phyloP scores from a whole-genome alignment of 2,113 vertebrate species.

The Erythrolamprus reginae region DNA sequence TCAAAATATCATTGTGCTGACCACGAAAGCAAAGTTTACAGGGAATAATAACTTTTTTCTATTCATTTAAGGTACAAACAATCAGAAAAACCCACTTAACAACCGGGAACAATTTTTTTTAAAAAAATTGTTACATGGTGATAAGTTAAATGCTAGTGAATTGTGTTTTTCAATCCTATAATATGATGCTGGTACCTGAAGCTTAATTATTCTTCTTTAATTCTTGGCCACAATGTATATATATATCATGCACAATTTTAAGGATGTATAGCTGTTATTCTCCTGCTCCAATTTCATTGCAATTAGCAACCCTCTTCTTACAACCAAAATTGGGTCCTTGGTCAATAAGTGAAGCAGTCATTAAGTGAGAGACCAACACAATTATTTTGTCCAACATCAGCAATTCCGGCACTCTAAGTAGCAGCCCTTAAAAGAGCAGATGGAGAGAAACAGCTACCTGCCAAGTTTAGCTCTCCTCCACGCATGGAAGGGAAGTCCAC shows the following conservation, averaged over 20 bases:
- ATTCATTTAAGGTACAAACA: too few species aligned
- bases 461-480: neutral
- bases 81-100: too few species aligned
- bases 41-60: too few species aligned
- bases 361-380: neutral
- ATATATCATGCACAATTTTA: neutral
- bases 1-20: too few species aligned
- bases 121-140: too few species aligned
- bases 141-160: neutral
- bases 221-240: neutral
- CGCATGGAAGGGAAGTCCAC: neutral
- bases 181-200: neutral
- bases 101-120: too few species aligned
- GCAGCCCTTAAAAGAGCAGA: neutral
- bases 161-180: neutral
- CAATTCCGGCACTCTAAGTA: neutral
- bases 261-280: neutral
- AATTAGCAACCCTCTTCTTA: neutral
- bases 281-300: neutral
- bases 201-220: neutral
- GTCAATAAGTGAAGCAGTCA: neutral
- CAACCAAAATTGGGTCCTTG: neutral
- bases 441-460: neutral
- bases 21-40: too few species aligned
- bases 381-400: neutral